phyloP scores from a whole-genome alignment of 2,113 vertebrate genomes.

The Potamarius usumacintae region DNA sequence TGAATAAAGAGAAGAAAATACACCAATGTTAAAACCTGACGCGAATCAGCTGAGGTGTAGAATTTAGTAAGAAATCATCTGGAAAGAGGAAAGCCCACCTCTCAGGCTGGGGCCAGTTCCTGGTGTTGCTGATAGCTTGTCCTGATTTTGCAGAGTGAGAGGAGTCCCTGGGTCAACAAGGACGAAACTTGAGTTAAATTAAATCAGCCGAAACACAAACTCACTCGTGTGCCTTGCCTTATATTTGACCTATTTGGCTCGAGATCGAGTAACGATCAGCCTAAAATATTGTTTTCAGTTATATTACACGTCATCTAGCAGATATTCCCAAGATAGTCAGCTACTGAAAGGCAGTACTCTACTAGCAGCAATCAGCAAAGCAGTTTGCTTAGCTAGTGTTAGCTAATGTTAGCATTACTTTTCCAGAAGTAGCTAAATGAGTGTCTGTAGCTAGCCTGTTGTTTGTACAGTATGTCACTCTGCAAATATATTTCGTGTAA shows the following conservation, averaged over 20 bases:
- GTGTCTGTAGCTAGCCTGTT: not conserved
- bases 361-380: not conserved
- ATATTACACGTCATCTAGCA: not conserved
- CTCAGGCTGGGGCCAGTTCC: not conserved
- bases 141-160: constrained; percentile 22
- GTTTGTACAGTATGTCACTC: not conserved
- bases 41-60: not conserved
- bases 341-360: not conserved
- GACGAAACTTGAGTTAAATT: constrained; percentile 13
- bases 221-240: not conserved
- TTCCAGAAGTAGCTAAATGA: not conserved
- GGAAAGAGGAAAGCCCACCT: constrained; percentile 6
- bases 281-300: not conserved
- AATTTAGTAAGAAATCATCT: not conserved
- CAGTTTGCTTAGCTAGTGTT: not conserved
- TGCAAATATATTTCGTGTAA: not conserved
- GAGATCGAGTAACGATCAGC: not conserved
- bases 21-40: not conserved
- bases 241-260: not conserved
- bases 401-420: not conserved
- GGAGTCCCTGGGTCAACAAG: constrained; percentile 23
- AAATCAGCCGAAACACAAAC: constrained; percentile 10
- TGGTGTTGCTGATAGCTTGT: constrained; percentile 8
- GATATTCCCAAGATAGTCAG: not conserved
- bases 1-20: constrained; percentile 61